Evolutionary conservation across 2,888 invertebrate genomes (phyloP), one percentile per base, ranked within the genome.

Genomic region (Tinea semifulvella): DNA sequence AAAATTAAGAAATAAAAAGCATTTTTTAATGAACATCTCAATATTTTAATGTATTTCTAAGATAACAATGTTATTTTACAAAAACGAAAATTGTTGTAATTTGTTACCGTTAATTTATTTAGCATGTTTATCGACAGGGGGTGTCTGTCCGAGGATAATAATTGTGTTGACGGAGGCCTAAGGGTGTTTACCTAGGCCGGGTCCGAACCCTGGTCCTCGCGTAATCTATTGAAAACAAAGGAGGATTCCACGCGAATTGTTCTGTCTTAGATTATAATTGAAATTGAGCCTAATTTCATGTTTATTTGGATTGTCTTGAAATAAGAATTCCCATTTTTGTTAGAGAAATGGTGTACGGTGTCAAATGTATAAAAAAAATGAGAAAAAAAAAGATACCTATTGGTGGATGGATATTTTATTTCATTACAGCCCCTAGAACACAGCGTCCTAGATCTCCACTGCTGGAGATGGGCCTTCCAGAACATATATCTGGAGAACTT

Each of bases 211-310:
- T 68, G 69, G 74, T 71, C 69, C 71, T 69, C 49, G 63, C 57
- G 64, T 77, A 80, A 80, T 79, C 77, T 74, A 79, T 79, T 74
- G 76, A 79, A 77, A 80, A 80, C 80, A 80, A 75, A 69, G 65
- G 56, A 52, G 54, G 52, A 53, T 50, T 38, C 38, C 2, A 10
- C n/a, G 17, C 18, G 17, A 38, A 19, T 14, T 38, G 35, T 25
- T n/a, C n/a, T n/a, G 31, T 31, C 31, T 31, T 31, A n/a, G n/a
- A n/a, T n/a, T n/a, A 22, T 22, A 7, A 31, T 31, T 31, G 31
- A 14, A 7, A 11, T 31, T 4, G 14, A 6, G 31, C 7, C 31
- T 31, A 31, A 31, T 31, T 31, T 11, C 11, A 13, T 31, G 31
- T 31, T 31, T 31, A 11, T 31, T 31, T 31, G 31, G 31, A 31